These are phyloP conservation scores for Sula dactylatra DNA, from an alignment of 2,113 vertebrate species.

Conservation along the genomic window DNA sequence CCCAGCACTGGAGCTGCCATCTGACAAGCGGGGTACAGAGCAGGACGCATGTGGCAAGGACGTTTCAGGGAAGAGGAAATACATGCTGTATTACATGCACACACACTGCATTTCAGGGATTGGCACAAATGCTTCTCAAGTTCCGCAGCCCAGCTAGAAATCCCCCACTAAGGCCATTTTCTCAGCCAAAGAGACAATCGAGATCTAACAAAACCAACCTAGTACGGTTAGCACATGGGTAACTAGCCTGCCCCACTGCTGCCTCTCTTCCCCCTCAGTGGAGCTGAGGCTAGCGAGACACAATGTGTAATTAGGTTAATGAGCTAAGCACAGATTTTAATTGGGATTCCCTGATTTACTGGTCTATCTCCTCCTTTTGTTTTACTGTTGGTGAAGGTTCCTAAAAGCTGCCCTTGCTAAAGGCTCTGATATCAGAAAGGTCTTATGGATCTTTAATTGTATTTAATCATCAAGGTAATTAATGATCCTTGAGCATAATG, in stretches of 20 bases:
- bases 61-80: neutral
- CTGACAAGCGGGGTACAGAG: neutral
- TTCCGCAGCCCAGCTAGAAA: neutral
- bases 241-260: neutral
- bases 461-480: constrained; percentile 65
- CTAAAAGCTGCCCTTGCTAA: constrained; percentile 43
- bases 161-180: neutral
- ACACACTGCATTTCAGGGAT: accelerated
- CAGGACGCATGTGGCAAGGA: neutral
- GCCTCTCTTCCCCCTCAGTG: neutral
- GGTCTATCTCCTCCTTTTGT: constrained; percentile 47
- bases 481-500: constrained; percentile 59
- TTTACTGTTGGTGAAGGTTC: constrained; percentile 23
- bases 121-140: neutral
- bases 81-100: neutral
- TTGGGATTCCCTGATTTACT: constrained; percentile 58
- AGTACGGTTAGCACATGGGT: neutral
- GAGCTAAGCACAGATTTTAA: constrained; percentile 52
- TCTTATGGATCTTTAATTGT: constrained; percentile 62
- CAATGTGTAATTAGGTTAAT: constrained; percentile 63
- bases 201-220: neutral
- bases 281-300: neutral
- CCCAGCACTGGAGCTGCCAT: neutral
- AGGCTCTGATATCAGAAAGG: constrained; percentile 56
- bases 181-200: neutral